Evolutionary conservation across 1,140 invertebrate species (phyloP).

Genomic region (Ylistrum balloti): DNA sequence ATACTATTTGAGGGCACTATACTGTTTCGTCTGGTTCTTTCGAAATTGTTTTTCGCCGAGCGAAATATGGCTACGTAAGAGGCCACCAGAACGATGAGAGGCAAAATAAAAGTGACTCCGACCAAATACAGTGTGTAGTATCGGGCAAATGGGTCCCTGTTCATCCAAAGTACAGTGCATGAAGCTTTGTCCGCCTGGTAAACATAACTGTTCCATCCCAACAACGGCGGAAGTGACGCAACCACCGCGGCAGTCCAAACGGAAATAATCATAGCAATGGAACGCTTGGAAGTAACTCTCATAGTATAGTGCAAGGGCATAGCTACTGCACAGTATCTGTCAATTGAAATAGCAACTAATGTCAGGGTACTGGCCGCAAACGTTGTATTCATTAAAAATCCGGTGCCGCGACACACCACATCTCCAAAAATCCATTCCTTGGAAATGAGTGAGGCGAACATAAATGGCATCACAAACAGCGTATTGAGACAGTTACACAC

Average conservation of each 20-base stretch:
- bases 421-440: slow-evolving; percentile 78
- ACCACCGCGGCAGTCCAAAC: slow-evolving; percentile 84
- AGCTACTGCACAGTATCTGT: slow-evolving; percentile 91
- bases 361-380: slow-evolving; percentile 87
- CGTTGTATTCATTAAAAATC: slow-evolving; percentile 84
- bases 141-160: slow-evolving; percentile 62
- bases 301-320: slow-evolving; percentile 83
- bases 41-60: slow-evolving; percentile 88
- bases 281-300: slow-evolving; percentile 89
- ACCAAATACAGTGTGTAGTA: slow-evolving; percentile 77
- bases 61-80: slow-evolving; percentile 89
- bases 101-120: slow-evolving; percentile 85
- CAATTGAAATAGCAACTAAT: slow-evolving; percentile 91
- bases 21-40: slow-evolving; percentile 87
- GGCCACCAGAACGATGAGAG: slow-evolving; percentile 87
- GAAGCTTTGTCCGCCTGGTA: slow-evolving; percentile 77
- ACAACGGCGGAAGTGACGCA: slow-evolving; percentile 74
- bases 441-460: slow-evolving; percentile 82
- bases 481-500: slow-evolving; percentile 87
- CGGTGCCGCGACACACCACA: slow-evolving; percentile 83
- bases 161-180: slow-evolving; percentile 78
- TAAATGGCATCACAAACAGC: slow-evolving; percentile 85
- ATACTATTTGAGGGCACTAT: slow-evolving; percentile 78
- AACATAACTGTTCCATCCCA: slow-evolving; percentile 78
- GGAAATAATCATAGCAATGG: slow-evolving; percentile 87